Base-by-base conservation (phyloP, 92 coral and sea anemone species). In the Phenganax subtilis region DNA sequence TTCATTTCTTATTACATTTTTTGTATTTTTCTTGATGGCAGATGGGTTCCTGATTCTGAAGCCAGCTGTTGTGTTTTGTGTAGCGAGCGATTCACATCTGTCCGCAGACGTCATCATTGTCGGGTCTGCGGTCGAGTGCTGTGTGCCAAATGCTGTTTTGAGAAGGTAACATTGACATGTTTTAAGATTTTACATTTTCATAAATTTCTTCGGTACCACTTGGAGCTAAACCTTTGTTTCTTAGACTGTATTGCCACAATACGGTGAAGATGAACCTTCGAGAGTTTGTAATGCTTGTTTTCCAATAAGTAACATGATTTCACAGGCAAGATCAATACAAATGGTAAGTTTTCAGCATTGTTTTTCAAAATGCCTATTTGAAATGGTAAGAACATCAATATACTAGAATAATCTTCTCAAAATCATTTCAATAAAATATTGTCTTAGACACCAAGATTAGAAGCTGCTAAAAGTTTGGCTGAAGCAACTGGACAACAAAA, bases 231-330 rank as follows among this genome's bases (percentile, higher is more conserved):
- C 1, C 20, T 15, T 59, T 28, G 9, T 63, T 15, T 55, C 55
- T 8, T 62, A 92, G 98, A 93, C 92, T 76, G 92, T 94, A 29
- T 82, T 94, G 29, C 98, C 98, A 12, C 98, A 94, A 78, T 89
- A 92, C 85, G 98, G 97, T 10, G 92, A 92, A 88, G 98, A 94
- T 84, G 98, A 94, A 29, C 98, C 98, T 14, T 90, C 92, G 74
- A 88, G 97, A 84, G 89, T 94, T 72, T 94, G 98, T 75, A 97
- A 90, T 64, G 85, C 82, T 78, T 94, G 98, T 81, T 86, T 94
- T 62, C 91, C 93, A 29, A 92, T 93, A 58, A 91, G 90, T 63
- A 84, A 88, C 30, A 91, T 92, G 84, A 89, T 94, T 55, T 91
- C 98, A 14, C 89, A 92, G 85, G 92, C 98, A 55, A 89, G 98